phyloP scores from a whole-genome alignment of 2,888 invertebrate genomes.

The Xylota sylvarum region DNA sequence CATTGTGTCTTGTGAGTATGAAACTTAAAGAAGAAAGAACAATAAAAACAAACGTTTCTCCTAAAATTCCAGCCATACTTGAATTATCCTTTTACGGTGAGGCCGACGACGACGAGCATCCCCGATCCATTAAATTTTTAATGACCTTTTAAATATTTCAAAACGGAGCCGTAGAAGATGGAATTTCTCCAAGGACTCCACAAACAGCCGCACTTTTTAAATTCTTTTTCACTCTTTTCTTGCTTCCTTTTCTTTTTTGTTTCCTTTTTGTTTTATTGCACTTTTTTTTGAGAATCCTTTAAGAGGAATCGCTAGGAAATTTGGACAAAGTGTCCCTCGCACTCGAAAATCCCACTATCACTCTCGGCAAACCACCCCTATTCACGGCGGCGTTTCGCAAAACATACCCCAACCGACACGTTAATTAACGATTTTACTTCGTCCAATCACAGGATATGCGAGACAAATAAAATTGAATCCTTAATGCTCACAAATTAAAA shows the following conservation, averaged over 20 bases:
- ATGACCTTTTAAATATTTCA: conserved; percentile 73
- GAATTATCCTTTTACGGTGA: conserved; percentile 73
- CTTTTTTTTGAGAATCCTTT: conserved; percentile 50
- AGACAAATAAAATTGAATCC: conserved; percentile 38
- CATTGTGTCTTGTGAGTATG: conserved; percentile 6
- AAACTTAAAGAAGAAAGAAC: conserved; percentile 26
- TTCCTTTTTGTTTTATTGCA: conserved; percentile 54
- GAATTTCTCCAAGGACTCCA: conserved; percentile 45
- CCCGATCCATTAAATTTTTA: conserved; percentile 73
- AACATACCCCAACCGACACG: conserved; percentile 18
- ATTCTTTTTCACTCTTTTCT: conserved; percentile 36
- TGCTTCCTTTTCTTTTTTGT: conserved; percentile 25
- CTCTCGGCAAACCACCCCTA: conserved; percentile 6
- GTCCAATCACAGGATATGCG: conserved; percentile 24
- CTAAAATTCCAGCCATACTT: conserved; percentile 72
- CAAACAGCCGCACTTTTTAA: conserved; percentile 63
- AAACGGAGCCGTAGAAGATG: conserved; percentile 51
- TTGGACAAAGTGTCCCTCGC: conserved; percentile 26
- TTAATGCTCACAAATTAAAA: conserved; percentile 57
- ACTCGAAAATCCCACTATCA: conserved; percentile 29
- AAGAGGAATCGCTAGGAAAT: conserved; percentile 25
- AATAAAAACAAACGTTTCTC: conserved; percentile 62
- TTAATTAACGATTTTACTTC: conserved; percentile 30
- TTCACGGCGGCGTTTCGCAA: not conserved
- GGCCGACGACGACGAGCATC: conserved; percentile 51